Percentiles rank a stretch among this genome's conserved stretches.
These are phyloP conservation scores for Anguilla marmorata DNA, from an alignment of 2,797 vertebrate genomes.

Conservation along the genomic window DNA sequence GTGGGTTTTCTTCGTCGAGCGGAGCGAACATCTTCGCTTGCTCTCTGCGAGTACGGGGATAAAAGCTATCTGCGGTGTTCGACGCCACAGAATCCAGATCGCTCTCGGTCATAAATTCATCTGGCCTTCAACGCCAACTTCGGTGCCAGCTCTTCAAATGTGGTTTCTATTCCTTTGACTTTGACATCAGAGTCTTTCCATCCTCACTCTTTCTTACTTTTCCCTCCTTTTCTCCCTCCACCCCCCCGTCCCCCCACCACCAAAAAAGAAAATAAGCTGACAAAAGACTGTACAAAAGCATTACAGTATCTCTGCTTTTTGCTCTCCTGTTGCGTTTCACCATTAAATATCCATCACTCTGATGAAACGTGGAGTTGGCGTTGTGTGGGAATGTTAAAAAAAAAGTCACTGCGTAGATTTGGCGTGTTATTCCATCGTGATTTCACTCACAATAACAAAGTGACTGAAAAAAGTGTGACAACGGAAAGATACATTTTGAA, in stretches of 20 bases:
- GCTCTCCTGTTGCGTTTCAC: background rate
- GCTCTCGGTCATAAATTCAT: slow-evolving; percentile 59
- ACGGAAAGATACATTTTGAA: slow-evolving; percentile 22
- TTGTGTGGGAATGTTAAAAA: background rate
- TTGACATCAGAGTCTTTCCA: slow-evolving; percentile 84
- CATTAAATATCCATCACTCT: background rate
- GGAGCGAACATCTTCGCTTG: slow-evolving; percentile 49
- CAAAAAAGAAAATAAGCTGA: slow-evolving; percentile 45
- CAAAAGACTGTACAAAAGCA: slow-evolving; percentile 32
- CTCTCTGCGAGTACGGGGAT: slow-evolving; percentile 56
- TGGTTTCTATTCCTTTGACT: slow-evolving; percentile 81
- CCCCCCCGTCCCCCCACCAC: slow-evolving; percentile 28
- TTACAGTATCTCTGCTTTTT: slow-evolving; percentile 23
- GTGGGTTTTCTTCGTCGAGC: slow-evolving; percentile 37
- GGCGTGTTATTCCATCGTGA: background rate
- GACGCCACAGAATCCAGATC: slow-evolving; percentile 53
- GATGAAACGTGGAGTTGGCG: background rate
- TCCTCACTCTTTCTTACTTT: slow-evolving; percentile 60
- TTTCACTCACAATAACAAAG: background rate
- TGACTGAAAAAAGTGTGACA: slow-evolving; percentile 22
- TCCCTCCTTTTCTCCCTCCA: slow-evolving; percentile 27
- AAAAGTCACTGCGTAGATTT: background rate
- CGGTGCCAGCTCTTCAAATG: slow-evolving; percentile 75
- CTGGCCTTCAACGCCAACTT: slow-evolving; percentile 65
- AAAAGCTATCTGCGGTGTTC: slow-evolving; percentile 55